Percentiles rank a stretch among this genome's conserved stretches.
Evolutionary conservation across 2,888 invertebrate genomes (phyloP).

Genomic region (Ennomos fuscantarius): DNA sequence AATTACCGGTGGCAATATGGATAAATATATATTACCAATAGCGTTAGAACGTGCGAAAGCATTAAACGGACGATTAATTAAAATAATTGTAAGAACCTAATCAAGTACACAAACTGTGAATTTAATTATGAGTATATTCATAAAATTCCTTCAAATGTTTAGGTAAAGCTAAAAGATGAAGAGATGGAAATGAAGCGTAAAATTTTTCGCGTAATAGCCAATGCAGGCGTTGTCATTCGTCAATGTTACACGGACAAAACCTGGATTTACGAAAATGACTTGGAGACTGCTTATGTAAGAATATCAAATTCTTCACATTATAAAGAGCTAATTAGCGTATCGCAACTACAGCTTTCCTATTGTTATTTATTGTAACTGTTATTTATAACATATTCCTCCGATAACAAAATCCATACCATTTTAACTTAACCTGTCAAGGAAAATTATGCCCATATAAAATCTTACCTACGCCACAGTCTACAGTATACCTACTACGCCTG

Average conservation of each 20-base stretch:
- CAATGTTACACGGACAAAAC: conserved; percentile 39
- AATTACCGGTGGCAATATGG: conserved; percentile 59
- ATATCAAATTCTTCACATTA: background rate
- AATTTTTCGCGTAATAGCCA: conserved; percentile 50
- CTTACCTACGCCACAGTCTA: too few relatives aligned
- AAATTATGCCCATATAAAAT: too few relatives aligned
- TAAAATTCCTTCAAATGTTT: conserved; percentile 14
- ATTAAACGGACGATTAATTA: conserved; percentile 52
- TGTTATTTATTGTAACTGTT: too few relatives aligned
- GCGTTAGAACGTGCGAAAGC: conserved; percentile 54
- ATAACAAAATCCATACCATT: too few relatives aligned
- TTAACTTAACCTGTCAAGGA: too few relatives aligned
- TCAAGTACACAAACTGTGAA: background rate
- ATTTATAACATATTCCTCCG: too few relatives aligned
- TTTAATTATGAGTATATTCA: background rate
- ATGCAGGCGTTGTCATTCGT: conserved; percentile 50
- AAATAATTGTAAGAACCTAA: conserved; percentile 49
- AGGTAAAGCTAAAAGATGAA: conserved; percentile 44
- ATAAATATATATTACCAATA: conserved; percentile 41
- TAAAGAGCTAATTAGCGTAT: too few relatives aligned
- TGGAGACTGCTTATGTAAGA: conserved; percentile 50
- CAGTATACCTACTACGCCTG: too few relatives aligned
- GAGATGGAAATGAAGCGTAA: conserved; percentile 31
- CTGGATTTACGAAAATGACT: conserved; percentile 46
- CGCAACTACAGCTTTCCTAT: too few relatives aligned